Evolutionary conservation across 2,888 invertebrate species (phyloP).

Genomic region (Aporophyla lueneburgensis): DNA sequence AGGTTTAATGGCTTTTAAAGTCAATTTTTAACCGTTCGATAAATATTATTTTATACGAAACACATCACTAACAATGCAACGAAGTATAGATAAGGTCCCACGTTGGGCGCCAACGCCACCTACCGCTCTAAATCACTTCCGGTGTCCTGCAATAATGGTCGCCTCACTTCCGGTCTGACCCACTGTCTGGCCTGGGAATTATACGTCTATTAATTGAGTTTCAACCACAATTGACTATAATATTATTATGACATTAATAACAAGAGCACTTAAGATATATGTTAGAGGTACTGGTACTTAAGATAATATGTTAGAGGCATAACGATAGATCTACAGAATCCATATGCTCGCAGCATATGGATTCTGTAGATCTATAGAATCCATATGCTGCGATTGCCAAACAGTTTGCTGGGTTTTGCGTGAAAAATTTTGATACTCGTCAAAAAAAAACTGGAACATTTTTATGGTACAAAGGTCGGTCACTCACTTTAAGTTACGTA

Average conservation of each 20-base stretch:
- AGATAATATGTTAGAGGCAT: neutral
- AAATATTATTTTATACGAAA: slow-evolving; percentile 1
- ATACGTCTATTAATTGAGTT: slow-evolving; percentile 75
- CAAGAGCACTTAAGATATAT: neutral
- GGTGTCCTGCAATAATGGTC: slow-evolving; percentile 75
- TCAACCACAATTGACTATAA: slow-evolving; percentile 46
- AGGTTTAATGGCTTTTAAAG: neutral
- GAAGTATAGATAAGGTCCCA: slow-evolving; percentile 48
- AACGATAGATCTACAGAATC: no score
- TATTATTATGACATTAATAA: slow-evolving; percentile 51
- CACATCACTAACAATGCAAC: slow-evolving; percentile 22
- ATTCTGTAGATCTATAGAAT: no score
- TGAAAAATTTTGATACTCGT: neutral
- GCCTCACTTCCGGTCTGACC: slow-evolving; percentile 70
- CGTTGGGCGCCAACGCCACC: slow-evolving; percentile 67
- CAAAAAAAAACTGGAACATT: neutral
- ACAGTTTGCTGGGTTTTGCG: neutral
- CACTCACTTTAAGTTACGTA: slow-evolving; percentile 6
- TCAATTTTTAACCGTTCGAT: neutral
- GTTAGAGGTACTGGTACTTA: no score
- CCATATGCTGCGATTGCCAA: neutral
- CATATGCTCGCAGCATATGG: no score
- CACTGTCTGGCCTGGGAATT: slow-evolving; percentile 66
- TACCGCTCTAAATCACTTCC: slow-evolving; percentile 77
- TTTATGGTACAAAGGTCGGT: slow-evolving; percentile 3